phyloP scores from a whole-genome alignment of 2,113 vertebrate genomes.

The Crotalus helleri region DNA sequence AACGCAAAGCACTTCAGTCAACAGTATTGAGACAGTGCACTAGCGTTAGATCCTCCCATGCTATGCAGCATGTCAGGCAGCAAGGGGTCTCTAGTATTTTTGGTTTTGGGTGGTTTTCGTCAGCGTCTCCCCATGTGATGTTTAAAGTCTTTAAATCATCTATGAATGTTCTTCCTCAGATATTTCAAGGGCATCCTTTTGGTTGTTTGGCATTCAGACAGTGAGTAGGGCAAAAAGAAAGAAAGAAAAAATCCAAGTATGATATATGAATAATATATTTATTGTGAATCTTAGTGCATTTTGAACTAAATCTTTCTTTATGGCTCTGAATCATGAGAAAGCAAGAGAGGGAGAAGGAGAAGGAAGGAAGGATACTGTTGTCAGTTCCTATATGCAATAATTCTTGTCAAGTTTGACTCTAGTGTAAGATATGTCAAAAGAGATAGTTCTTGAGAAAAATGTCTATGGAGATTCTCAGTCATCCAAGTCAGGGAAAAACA shows the following conservation, averaged over 20 bases:
- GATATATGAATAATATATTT: background rate
- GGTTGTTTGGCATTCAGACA: background rate
- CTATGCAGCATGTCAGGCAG: background rate
- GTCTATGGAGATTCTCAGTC: background rate
- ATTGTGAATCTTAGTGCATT: background rate
- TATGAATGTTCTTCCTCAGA: background rate
- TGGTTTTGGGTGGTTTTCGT: background rate
- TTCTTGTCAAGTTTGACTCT: background rate
- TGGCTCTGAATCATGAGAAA: background rate
- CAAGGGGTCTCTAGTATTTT: background rate
- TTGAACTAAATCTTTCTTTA: background rate
- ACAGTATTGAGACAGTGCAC: background rate
- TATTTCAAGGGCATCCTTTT: background rate
- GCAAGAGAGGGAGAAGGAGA: background rate
- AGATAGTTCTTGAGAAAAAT: background rate
- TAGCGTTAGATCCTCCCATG: background rate
- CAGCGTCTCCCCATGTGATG: background rate
- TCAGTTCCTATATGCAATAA: background rate
- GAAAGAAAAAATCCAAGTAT: background rate
- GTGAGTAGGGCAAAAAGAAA: background rate
- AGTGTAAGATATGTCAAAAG: background rate
- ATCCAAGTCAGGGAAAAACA: background rate
- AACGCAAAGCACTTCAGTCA: background rate
- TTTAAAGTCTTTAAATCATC: background rate
- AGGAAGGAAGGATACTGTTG: background rate